These are phyloP conservation scores for Pontoporia blainvillei DNA, from an alignment of 2,113 vertebrate species.

Conservation along the genomic window DNA sequence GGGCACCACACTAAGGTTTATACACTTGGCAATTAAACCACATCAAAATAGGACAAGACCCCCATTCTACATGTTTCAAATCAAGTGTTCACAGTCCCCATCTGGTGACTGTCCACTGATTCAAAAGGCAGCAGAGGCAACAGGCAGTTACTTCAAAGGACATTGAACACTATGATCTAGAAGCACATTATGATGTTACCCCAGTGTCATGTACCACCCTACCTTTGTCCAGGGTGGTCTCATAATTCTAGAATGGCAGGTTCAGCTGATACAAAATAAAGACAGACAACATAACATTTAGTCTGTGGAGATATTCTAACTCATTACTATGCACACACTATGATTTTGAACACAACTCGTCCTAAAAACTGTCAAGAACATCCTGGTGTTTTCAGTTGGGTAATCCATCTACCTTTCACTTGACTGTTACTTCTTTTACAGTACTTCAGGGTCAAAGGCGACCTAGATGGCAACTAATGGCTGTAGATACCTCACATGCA, in stretches of 20 bases:
- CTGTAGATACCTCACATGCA: conserved; percentile 92
- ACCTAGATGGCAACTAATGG: conserved; percentile 94
- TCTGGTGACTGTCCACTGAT: conserved; percentile 81
- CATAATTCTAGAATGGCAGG: conserved; percentile 79
- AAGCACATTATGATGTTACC: conserved; percentile 81
- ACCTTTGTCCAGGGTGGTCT: conserved; percentile 77
- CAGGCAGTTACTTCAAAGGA: conserved; percentile 79
- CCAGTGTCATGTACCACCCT: conserved; percentile 76
- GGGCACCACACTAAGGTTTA: conserved; percentile 85
- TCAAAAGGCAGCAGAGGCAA: conserved; percentile 80
- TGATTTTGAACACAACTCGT: conserved; percentile 90
- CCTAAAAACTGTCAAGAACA: conserved; percentile 94
- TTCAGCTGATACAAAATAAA: conserved; percentile 71
- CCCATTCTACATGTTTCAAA: conserved; percentile 79
- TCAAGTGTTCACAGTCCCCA: conserved; percentile 86
- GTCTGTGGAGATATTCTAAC: conserved; percentile 73
- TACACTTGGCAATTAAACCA: conserved; percentile 84
- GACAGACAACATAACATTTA: conserved; percentile 74
- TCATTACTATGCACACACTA: conserved; percentile 83
- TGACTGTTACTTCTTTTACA: conserved; percentile 87
- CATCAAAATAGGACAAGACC: conserved; percentile 81
- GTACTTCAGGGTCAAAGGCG: conserved; percentile 81
- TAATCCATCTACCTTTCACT: conserved; percentile 90
- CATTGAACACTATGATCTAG: conserved; percentile 78
- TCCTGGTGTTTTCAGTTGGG: conserved; percentile 86